Evolutionary conservation across 2,797 vertebrate genomes (phyloP), one percentile per base, ranked within the genome.

Genomic region (Notoglanidium macrostoma): DNA sequence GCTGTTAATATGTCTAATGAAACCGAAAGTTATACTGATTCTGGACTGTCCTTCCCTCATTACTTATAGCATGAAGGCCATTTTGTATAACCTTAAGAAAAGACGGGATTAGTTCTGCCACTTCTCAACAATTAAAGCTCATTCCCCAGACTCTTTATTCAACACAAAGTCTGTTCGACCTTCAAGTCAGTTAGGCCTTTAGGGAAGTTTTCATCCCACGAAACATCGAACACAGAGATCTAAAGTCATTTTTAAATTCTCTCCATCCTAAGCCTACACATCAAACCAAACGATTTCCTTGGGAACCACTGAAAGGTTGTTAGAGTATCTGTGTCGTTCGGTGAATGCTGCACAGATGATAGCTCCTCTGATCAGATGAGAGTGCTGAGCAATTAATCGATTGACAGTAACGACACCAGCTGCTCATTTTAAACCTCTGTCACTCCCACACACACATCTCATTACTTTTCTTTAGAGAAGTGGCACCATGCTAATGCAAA

Each of bases 381-480:
- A 40, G 44, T 8, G 5, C 77, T 21, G 26, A 51, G 32, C 78
- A 76, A 67, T 82, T 86, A 86, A 88, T 82, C 55, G 77, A 85
- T 51, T 77, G 68, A 59, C 87, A 83, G 54, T 77, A 83, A 86
- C 17, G 74, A 86, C 63, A 63, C 80, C 85, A 35, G 72, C 54
- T 40, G 65, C 72, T 72, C 2, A 5, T 78, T 77, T 63, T 67
- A 57, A 83, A 61, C n/a, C 78, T 57, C 77, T 26, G 21, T 67
- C 11, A 1, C 87, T 10, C 35, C 3, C 68, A 44, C 8, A 40
- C 68, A 46, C 40, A 73, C 70, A 26, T 87, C 93, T 95, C 88
- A 87, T 95, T 95, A 92, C 84, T 90, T 94, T 92, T 90, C 40
- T 72, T 90, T 93, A 92, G 92, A 92, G 90, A 88, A 85, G 84